Conservation (phyloP, 2,888 invertebrate genomes). For the Luffia ferchaultella region DNA sequence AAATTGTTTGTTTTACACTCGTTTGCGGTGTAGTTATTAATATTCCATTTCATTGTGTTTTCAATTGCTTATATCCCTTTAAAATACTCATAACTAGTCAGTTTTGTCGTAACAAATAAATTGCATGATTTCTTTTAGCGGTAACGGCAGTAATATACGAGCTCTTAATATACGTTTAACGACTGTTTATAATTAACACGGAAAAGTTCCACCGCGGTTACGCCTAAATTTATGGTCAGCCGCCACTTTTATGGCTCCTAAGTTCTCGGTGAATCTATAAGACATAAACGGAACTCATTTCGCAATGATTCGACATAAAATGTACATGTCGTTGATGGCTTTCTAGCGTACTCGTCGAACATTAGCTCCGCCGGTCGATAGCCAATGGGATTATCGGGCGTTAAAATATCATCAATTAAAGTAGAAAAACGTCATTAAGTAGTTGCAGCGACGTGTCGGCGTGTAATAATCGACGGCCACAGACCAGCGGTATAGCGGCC, state of each 20-base stretch:
- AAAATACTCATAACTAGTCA: too few species aligned
- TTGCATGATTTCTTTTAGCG: too few species aligned
- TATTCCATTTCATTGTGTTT: too few species aligned
- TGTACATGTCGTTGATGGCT: conserved; percentile 3
- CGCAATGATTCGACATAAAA: conserved; percentile 18
- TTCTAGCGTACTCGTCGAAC: conserved; percentile 7
- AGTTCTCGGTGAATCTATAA: conserved; percentile 16
- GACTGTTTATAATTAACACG: conserved; percentile 16
- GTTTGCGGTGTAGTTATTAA: too few species aligned
- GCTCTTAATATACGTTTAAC: too few species aligned
- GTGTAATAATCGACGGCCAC: too few species aligned
- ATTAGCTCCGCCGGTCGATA: conserved; percentile 3
- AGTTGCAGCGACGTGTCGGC: conserved; percentile 12
- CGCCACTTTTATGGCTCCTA: conserved; percentile 17
- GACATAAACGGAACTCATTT: conserved; percentile 20
- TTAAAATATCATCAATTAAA: conserved; percentile 22
- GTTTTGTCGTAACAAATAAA: too few species aligned
- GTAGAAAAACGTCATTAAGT: conserved; percentile 27
- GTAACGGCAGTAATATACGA: too few species aligned
- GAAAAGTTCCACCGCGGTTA: conserved; percentile 22
- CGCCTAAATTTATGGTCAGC: conserved; percentile 20
- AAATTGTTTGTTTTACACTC: too few species aligned
- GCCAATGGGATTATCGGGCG: conserved; percentile 4
- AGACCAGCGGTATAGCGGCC: too few species aligned
- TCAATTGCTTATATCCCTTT: too few species aligned